Percentiles rank a stretch among this genome's conserved stretches.
phyloP scores from a whole-genome alignment of 2,113 vertebrate genomes.

The Indri indri region DNA sequence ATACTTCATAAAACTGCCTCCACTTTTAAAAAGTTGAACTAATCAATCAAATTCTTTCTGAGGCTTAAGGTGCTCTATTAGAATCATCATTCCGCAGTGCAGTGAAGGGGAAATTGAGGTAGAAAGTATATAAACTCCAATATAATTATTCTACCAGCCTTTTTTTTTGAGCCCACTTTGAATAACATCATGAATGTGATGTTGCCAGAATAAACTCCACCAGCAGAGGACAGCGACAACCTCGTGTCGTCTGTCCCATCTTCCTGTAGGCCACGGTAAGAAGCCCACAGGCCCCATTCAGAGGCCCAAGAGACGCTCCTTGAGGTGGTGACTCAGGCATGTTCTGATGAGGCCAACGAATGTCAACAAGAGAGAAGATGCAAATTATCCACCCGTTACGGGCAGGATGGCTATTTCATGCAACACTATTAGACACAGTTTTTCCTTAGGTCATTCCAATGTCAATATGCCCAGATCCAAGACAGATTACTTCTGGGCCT shows the following conservation, averaged over 20 bases:
- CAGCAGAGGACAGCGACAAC: rapidly evolving
- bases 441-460: neutral
- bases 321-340: rapidly evolving
- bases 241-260: neutral
- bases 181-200: rapidly evolving
- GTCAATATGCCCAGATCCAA: neutral
- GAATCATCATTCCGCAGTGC: neutral
- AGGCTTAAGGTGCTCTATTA: neutral
- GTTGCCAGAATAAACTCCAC: neutral
- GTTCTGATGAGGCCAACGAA: neutral
- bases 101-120: neutral
- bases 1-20: neutral
- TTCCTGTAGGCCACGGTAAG: rapidly evolving
- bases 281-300: rapidly evolving
- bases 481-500: neutral
- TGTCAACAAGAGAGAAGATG: neutral
- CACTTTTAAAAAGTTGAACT: neutral
- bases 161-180: neutral
- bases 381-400: neutral
- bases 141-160: neutral
- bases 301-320: neutral
- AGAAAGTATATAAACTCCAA: neutral
- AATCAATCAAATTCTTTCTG: neutral
- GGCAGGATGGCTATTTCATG: neutral
- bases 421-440: neutral